Evolutionary conservation across 2,113 vertebrate genomes (phyloP).

Genomic region (Cephalopterus ornatus): DNA sequence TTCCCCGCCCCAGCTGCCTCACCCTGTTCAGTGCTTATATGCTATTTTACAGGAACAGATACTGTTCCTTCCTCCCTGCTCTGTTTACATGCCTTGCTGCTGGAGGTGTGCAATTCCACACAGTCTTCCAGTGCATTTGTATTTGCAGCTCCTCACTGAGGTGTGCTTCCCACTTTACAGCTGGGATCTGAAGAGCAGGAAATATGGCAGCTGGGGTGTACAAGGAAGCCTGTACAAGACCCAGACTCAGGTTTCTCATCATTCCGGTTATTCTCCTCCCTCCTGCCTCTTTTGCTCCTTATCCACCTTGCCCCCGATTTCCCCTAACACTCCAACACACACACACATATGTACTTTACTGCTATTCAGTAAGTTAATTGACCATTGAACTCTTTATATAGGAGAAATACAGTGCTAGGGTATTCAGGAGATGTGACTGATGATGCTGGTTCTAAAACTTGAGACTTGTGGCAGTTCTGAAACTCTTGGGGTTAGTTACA

Average conservation of each 20-base stretch:
- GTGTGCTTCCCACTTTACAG: not conserved
- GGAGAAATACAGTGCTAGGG: not conserved
- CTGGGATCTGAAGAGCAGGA: not conserved
- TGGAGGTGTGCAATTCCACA: not conserved
- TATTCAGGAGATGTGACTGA: not conserved
- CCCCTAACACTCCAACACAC: not conserved
- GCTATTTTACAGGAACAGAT: slow-evolving; percentile 9
- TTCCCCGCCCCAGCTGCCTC: slow-evolving; percentile 40
- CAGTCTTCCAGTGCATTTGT: not conserved
- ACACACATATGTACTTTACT: not conserved
- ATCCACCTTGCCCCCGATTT: not conserved
- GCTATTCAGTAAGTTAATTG: not conserved
- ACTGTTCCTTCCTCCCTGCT: not conserved
- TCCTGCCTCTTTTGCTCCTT: not conserved
- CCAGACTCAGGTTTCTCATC: not conserved
- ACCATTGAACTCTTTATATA: not conserved
- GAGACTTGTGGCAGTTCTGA: not conserved
- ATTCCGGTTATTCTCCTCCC: not conserved
- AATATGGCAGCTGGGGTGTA: not conserved
- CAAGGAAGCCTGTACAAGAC: not conserved
- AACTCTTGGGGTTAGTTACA: not conserved
- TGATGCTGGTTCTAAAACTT: not conserved
- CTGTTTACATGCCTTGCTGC: not conserved
- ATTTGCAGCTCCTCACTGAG: not conserved
- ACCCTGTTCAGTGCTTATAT: not conserved